Evolutionary conservation across 2,113 vertebrate genomes (phyloP), one percentile per base, ranked within the genome.

Genomic region (Petrocephalus microphthalmus): DNA sequence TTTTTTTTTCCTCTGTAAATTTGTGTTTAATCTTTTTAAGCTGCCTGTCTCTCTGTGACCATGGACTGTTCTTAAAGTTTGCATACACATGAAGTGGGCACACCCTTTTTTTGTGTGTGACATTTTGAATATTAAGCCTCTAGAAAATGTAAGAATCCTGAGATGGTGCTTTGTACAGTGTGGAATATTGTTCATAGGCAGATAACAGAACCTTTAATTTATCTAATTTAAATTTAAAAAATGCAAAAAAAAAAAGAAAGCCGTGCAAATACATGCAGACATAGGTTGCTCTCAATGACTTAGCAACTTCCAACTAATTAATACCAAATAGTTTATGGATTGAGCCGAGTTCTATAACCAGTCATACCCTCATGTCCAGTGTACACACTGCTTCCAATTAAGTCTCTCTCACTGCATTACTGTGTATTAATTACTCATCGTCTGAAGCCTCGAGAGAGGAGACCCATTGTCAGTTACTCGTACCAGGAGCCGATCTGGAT

Each of bases 111-210:
- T 91, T 91, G 91, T 90, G 91, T 91, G 92, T 92, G 92, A 93
- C 56, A 83, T 57, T 88, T 83, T 49, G 47, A 88, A 87, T 87
- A 87, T 87, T 87, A 71, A 91, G 60, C 82, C 87, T 88, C 85
- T 91, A 85, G 90, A 90, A 91, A 74, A 74, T 45, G 22, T 81
- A 86, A 89, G 60, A 93, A 94, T 95, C 94, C 93, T 93, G 91
- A 92, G 92, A 94, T 90, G 95, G 94, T 95, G 95, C 95, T 95
- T 93, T 96, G 95, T 96, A 96, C 93, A 95, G 94, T 93, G 93
- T 91, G 94, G 91, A 91, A 92, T 94, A 93, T 93, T 92, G 93
- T 94, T 94, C 94, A 91, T 94, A 91, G 92, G 93, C 95, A 93
- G 93, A 93, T 95, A 94, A 93, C 93, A 92, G 54, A 85, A 85